Conservation (phyloP, 2,888 invertebrate genomes). For the Mamestra brassicae region DNA sequence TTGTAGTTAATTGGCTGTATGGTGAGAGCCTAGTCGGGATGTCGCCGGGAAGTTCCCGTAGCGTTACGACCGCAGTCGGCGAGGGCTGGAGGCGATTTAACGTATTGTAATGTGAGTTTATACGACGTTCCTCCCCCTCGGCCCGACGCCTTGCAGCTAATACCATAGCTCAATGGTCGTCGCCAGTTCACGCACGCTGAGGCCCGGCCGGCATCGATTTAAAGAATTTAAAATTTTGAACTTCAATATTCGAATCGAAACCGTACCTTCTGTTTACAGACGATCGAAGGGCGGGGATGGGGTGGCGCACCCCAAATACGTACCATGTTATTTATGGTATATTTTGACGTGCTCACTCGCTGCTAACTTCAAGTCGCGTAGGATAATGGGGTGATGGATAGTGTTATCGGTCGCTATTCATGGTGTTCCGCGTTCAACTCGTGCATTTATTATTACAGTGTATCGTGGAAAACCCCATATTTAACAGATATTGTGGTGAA, state of each 20-base stretch:
- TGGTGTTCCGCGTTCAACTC: constrained; percentile 82
- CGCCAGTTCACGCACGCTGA: constrained; percentile 70
- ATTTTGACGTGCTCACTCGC: constrained; percentile 89
- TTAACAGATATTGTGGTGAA: constrained; percentile 68
- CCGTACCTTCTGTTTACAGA: constrained; percentile 73
- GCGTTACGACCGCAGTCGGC: constrained; percentile 77
- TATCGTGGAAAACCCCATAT: constrained; percentile 80
- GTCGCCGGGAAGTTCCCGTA: constrained; percentile 73
- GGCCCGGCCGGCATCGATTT: constrained; percentile 77
- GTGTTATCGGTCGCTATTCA: constrained; percentile 89
- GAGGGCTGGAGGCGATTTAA: constrained; percentile 84
- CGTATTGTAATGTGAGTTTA: constrained; percentile 84
- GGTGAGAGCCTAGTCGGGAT: constrained; percentile 75
- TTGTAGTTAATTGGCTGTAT: constrained; percentile 82
- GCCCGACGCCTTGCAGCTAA: constrained; percentile 70
- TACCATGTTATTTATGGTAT: constrained; percentile 89
- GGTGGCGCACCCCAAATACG: constrained; percentile 81
- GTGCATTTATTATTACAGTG: constrained; percentile 80
- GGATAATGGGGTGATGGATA: constrained; percentile 90
- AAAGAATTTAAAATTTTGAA: constrained; percentile 70
- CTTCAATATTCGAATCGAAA: constrained; percentile 74
- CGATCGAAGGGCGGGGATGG: constrained; percentile 79
- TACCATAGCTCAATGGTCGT: constrained; percentile 73
- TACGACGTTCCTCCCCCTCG: constrained; percentile 74
- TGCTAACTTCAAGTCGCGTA: constrained; percentile 87